Base-by-base conservation (phyloP, 2,113 vertebrate species). In the Syrmaticus mikado region DNA sequence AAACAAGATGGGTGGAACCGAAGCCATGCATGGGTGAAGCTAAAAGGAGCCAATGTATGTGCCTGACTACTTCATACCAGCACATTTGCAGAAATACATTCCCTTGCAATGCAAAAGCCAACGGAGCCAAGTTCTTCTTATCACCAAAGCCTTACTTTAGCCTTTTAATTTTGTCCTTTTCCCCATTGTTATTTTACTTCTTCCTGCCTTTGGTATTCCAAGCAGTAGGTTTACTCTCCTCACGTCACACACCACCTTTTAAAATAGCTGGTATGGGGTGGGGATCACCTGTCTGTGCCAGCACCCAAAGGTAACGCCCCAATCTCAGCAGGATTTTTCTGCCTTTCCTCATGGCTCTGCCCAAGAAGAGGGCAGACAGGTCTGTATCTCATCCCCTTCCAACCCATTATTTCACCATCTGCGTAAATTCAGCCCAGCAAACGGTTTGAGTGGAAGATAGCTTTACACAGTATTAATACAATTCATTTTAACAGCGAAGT, bases 1-100 rank as follows among this genome's bases (percentile, higher is more conserved):
- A 94, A 96, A 92, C 79, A 88, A 94, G 90, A 89, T 57, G 93
- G 95, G 95, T 91, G 95, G 95, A 92, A 94, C 91, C 1, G 0
- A 87, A 95, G 95, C 75, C 87, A 94, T 57, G 93, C 95, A 92
- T 96, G 96, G 73, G 52, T 92, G 94, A 96, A 93, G 75, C 85
- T 94, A 36, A 97, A 97, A 92, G 85, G 73, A 96, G 58, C 30
- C 72, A 48, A 20, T 64, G 60, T 91, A 40, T 82, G 64, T 64
- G 68, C 93, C 72, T 81, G 52, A 90, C 43, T 52, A 52, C 65
- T 81, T 92, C 89, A 78, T 58, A 68, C 46, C 85, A 87, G 87
- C 72, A 83, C 79, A 75, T 92, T 97, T 90, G 48, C 72, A 94
- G 82, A 64, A 83, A 65, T 48, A 64, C n/a, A 40, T 74, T 92